phyloP scores from a whole-genome alignment of 1,140 invertebrate genomes.

The Drosophila nikananu region DNA sequence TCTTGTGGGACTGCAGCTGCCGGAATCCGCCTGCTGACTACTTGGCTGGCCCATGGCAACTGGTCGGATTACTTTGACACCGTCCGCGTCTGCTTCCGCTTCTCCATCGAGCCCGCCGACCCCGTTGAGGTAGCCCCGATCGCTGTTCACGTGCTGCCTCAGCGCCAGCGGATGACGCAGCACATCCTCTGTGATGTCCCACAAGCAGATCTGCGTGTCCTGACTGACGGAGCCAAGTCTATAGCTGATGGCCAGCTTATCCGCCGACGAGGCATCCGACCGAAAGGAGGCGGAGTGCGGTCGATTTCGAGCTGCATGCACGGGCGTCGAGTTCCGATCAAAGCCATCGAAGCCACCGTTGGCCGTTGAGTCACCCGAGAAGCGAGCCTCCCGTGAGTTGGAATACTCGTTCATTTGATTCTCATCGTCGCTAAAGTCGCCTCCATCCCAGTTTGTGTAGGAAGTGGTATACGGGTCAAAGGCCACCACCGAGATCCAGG shows the following conservation, averaged over 20 bases:
- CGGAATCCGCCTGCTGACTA: slow-evolving; percentile 59
- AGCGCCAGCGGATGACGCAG: slow-evolving; percentile 89
- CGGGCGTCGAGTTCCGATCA: slow-evolving; percentile 84
- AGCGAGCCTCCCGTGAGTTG: slow-evolving; percentile 64
- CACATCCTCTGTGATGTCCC: slow-evolving; percentile 99
- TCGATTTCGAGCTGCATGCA: slow-evolving; percentile 76
- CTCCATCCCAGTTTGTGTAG: slow-evolving; percentile 86
- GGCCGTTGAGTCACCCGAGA: slow-evolving; percentile 70
- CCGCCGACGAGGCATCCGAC: slow-evolving; percentile 81
- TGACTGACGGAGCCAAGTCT: slow-evolving; percentile 98
- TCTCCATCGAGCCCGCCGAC: slow-evolving; percentile 36
- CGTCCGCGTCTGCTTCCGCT: slow-evolving; percentile 51
- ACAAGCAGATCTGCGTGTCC: slow-evolving; percentile 98
- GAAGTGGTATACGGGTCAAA: slow-evolving; percentile 97
- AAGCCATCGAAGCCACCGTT: slow-evolving; percentile 85
- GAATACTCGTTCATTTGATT: slow-evolving; percentile 86
- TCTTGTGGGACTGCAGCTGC: slow-evolving; percentile 65
- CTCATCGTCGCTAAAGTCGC: slow-evolving; percentile 89
- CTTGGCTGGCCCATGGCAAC: slow-evolving; percentile 69
- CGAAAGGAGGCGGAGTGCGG: slow-evolving; percentile 87
- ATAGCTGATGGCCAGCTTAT: slow-evolving; percentile 90
- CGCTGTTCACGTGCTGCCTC: slow-evolving; percentile 75
- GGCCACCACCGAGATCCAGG: slow-evolving; percentile 98
- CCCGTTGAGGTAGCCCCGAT: slow-evolving; percentile 78
- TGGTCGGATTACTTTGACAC: slow-evolving; percentile 78